Conservation (phyloP, 2,888 invertebrate species). For the Cosmia pyralina region DNA sequence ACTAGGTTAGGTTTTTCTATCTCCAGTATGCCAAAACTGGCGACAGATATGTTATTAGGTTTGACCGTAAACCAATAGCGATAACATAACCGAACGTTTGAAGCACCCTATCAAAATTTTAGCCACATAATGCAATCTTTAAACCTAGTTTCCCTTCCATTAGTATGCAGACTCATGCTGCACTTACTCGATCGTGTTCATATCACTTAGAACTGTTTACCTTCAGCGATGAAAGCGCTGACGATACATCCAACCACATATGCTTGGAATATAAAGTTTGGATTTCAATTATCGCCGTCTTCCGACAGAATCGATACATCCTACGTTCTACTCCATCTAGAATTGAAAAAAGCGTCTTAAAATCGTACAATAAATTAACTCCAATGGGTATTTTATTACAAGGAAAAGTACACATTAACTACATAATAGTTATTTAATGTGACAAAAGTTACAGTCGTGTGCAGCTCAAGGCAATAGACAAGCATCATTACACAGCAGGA, state of each 20-base stretch:
- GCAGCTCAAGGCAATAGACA: slow-evolving; percentile 71
- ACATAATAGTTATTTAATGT: slow-evolving; percentile 80
- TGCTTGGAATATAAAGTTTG: slow-evolving; percentile 27
- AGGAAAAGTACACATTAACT: slow-evolving; percentile 71
- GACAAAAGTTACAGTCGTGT: slow-evolving; percentile 77
- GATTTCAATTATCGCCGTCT: slow-evolving; percentile 36
- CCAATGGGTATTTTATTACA: slow-evolving; percentile 73
- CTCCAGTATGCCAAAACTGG: too few species aligned
- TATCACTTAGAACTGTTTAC: slow-evolving; percentile 56
- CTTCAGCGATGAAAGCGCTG: slow-evolving; percentile 46
- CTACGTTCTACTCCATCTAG: slow-evolving; percentile 30
- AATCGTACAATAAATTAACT: slow-evolving; percentile 72
- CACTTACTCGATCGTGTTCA: slow-evolving; percentile 51
- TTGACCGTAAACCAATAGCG: not conserved
- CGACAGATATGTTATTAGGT: too few species aligned
- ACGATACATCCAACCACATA: slow-evolving; percentile 32
- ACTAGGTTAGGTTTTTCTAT: too few species aligned
- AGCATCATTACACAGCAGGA: slow-evolving; percentile 80
- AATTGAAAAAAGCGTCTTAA: slow-evolving; percentile 62
- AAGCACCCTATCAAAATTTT: slow-evolving; percentile 36
- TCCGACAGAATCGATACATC: slow-evolving; percentile 14
- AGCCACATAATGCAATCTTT: slow-evolving; percentile 48
- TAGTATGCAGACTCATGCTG: slow-evolving; percentile 59
- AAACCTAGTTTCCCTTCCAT: slow-evolving; percentile 40
- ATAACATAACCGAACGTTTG: slow-evolving; percentile 20